Evolutionary conservation across 2,888 invertebrate genomes (phyloP).

Genomic region (Apamea anceps): DNA sequence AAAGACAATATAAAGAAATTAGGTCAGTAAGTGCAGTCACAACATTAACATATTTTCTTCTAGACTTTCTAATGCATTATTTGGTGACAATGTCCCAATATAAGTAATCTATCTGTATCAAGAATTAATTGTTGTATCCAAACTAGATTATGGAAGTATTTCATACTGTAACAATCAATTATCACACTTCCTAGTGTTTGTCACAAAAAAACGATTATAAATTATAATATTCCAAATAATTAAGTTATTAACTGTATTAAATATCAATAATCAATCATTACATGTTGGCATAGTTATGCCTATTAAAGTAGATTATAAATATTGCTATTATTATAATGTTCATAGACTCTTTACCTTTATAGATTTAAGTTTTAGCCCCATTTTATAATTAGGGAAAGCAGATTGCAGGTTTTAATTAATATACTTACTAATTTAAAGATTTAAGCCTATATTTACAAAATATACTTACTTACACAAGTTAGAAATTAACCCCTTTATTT

Average conservation of each 20-base stretch:
- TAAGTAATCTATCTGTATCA: not conserved
- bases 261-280: conserved; percentile 18
- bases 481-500: not conserved
- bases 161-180: not conserved
- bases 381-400: not conserved
- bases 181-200: conserved; percentile 18
- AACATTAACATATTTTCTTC: conserved; percentile 19
- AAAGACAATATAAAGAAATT: conserved; percentile 20
- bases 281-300: not conserved
- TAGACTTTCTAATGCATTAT: conserved; percentile 33
- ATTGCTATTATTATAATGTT: not conserved
- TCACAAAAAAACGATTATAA: conserved; percentile 21
- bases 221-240: conserved; percentile 11
- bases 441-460: not conserved
- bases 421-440: not conserved
- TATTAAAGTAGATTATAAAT: not conserved
- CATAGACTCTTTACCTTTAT: not conserved
- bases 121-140: not conserved
- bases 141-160: not conserved
- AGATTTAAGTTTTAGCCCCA: not conserved
- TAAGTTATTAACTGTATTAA: conserved; percentile 6
- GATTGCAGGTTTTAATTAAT: not conserved
- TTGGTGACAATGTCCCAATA: not conserved
- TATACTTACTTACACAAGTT: not conserved
- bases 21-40: conserved; percentile 19